These are phyloP conservation scores for Cheirogaleus major DNA, from an alignment of 2,797 vertebrate genomes.

Conservation along the genomic window DNA sequence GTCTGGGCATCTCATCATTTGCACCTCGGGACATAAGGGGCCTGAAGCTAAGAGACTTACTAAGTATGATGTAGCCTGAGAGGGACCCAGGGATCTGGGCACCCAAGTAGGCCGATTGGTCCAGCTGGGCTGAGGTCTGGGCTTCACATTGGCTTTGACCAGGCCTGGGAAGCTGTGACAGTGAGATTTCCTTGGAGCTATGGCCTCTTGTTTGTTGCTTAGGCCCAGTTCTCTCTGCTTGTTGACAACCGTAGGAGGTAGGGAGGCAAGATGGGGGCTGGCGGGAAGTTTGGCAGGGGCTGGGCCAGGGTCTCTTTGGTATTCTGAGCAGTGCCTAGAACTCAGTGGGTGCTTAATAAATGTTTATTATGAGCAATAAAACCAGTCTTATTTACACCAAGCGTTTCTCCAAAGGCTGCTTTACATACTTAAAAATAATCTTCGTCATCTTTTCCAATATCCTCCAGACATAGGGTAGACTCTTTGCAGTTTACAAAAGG, in stretches of 20 bases:
- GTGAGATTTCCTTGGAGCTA: background rate
- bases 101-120: fast-evolving
- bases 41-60: background rate
- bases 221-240: background rate
- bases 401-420: slow-evolving; percentile 64
- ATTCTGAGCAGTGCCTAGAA: background rate
- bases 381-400: slow-evolving; percentile 54
- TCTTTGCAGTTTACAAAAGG: background rate
- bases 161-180: fast-evolving
- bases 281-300: background rate
- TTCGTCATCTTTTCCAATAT: slow-evolving; percentile 38
- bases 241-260: fast-evolving
- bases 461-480: background rate
- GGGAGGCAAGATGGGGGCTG: background rate
- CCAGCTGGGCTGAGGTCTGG: background rate
- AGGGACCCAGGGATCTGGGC: background rate
- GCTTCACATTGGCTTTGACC: too few species aligned
- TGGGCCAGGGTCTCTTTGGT: slow-evolving; percentile 6
- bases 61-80: background rate
- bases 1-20: background rate
- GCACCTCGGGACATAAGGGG: background rate
- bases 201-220: background rate
- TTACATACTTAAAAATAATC: slow-evolving; percentile 60
- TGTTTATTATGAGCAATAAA: slow-evolving; percentile 69
- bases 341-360: slow-evolving; percentile 58